Percentiles rank a stretch among this genome's conserved stretches.
phyloP scores from a whole-genome alignment of 37 sponge, comb jelly and placozoan genomes.

The Amphimedon queenslandica region DNA sequence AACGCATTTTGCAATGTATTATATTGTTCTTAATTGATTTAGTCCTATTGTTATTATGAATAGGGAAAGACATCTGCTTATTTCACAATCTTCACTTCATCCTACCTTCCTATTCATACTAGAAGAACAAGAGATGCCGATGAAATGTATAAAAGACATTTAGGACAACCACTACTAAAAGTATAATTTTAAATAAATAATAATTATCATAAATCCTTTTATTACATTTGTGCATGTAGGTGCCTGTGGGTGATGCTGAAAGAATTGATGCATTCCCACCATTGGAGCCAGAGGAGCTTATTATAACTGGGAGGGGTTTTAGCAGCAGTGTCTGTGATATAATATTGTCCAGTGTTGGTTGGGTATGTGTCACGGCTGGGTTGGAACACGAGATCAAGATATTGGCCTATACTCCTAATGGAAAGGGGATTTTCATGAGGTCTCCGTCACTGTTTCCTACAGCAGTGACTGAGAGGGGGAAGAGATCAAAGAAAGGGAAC shows the following conservation, averaged over 20 bases:
- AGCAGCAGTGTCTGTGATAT: constrained; percentile 59
- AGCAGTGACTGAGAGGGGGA: constrained; percentile 59
- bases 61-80: constrained; percentile 64
- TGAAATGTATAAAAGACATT: constrained; percentile 27
- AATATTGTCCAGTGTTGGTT: constrained; percentile 79
- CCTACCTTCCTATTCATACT: constrained; percentile 53
- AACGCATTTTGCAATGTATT: neutral
- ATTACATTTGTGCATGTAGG: constrained; percentile 23
- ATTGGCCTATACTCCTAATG: constrained; percentile 48
- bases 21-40: neutral
- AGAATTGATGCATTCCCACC: constrained; percentile 56
- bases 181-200: constrained; percentile 12
- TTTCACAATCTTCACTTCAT: constrained; percentile 76
- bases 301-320: constrained; percentile 52
- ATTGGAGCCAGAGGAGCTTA: constrained; percentile 25
- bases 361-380: constrained; percentile 70
- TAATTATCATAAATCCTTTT: neutral
- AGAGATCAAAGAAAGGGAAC: constrained; percentile 23
- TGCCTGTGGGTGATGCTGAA: constrained; percentile 51
- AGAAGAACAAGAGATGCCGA: constrained; percentile 45
- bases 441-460: constrained; percentile 54
- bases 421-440: constrained; percentile 60
- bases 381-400: constrained; percentile 4
- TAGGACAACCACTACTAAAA: constrained; percentile 52
- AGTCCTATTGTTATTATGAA: constrained; percentile 2